A percentile compares a stretch with the other conserved stretches of the same genome.
These are phyloP conservation scores for Mormyrus proboscirostris DNA, from an alignment of 2,797 vertebrate genomes.

Conservation along the genomic window DNA sequence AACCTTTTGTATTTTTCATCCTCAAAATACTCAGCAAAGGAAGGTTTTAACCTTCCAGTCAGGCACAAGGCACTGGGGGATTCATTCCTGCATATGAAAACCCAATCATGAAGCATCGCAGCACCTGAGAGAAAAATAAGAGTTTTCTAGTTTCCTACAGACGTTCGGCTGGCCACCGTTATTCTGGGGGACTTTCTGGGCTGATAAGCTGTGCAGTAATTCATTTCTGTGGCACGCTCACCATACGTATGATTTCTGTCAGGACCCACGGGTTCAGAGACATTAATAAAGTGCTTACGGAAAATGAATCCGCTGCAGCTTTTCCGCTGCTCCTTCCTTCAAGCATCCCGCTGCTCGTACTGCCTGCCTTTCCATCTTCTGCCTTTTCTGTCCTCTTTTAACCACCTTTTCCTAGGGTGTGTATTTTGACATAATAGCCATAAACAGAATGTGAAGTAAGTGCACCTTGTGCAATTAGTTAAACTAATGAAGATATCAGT, in stretches of 20 bases:
- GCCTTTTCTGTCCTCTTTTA: not conserved
- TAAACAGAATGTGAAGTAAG: not conserved
- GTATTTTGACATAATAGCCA: not conserved
- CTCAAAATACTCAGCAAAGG: not conserved
- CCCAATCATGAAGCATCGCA: not conserved
- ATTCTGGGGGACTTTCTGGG: not conserved
- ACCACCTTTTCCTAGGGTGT: not conserved
- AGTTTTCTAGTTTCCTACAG: not conserved
- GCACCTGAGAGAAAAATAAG: not conserved
- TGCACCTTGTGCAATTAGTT: not conserved
- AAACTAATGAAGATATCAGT: not conserved
- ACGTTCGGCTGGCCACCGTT: not conserved
- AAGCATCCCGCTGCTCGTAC: not conserved
- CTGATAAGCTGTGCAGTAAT: conserved; percentile 1
- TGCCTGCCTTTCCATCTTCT: not conserved
- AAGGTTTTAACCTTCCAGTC: not conserved
- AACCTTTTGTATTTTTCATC: not conserved
- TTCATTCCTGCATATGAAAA: not conserved
- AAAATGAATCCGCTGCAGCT: not conserved
- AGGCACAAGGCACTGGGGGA: not conserved
- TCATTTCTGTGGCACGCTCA: not conserved
- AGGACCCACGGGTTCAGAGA: not conserved
- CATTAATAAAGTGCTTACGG: not conserved
- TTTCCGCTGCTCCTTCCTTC: not conserved
- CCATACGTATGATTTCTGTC: not conserved